Base-by-base conservation (phyloP, 2,113 vertebrate genomes). In the Cyphomyrus discorhynchus region DNA sequence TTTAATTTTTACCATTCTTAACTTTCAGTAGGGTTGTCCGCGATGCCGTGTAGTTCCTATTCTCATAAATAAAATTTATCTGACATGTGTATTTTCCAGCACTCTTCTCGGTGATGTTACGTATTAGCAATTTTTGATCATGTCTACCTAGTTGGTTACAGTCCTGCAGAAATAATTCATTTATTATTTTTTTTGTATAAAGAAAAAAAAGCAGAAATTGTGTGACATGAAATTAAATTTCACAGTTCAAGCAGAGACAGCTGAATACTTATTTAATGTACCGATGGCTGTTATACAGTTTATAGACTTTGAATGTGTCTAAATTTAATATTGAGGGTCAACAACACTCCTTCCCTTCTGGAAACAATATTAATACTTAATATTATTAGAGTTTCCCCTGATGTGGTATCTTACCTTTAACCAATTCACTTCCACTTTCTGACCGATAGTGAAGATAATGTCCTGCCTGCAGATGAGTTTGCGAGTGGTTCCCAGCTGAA, bases 81-180 rank as follows among this genome's bases (percentile, higher is more conserved):
- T 84, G 52, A 62, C 89, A 89, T 31, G 89, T 89, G n/a, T 89
- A 89, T 45, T 46, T 58, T 89, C 89, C 89, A 46, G 50, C 89
- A 46, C 17, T 42, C 13, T 39, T 89, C 49, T 58, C 13, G 2
- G 19, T 84, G 19, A 85, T 24, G n/a, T 89, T 84, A 21, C 0
- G 11, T 56, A 89, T 46, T 62, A 13, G 84, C 24, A 85, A 27
- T 24, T 10, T 6, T 15, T 82, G 31, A 3, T 58, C n/a, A 62
- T 85, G 50, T 24, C 17, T 31, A 62, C 56, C 24, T 2, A 58
- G 5, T 39, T 52, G 77, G 2, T 47, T 62, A 42, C 89, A 89
- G 19, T 89, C 80, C 89, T 89, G 50, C 7, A 89, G 66, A 89
- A 89, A 49, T 39, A 31, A 35, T 74, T 31, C 1, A 47, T 70